Percentiles rank a stretch among this genome's conserved stretches.
Evolutionary conservation across 2,113 vertebrate genomes (phyloP).

Genomic region (Phycodurus eques): DNA sequence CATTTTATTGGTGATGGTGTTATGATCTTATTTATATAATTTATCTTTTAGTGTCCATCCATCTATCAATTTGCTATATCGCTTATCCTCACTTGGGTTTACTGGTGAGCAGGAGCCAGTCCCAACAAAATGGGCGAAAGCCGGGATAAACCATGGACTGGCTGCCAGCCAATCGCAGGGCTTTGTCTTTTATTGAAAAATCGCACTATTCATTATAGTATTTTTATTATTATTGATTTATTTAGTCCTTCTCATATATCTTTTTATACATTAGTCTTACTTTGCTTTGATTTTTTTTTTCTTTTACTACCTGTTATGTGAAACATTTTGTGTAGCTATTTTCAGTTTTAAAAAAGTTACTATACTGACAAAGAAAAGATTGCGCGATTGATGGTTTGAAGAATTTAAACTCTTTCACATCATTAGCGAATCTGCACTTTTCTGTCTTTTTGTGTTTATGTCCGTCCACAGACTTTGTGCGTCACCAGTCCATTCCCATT

Average conservation of each 20-base stretch:
- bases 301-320: too few relatives aligned
- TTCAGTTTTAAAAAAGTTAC: neutral
- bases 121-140: neutral
- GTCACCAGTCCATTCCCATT: slow-evolving; percentile 89
- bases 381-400: neutral
- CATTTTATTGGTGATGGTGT: too few relatives aligned
- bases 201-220: neutral
- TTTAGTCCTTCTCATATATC: too few relatives aligned
- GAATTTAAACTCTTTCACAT: neutral
- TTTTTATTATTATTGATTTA: too few relatives aligned
- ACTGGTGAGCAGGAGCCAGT: neutral
- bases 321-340: neutral
- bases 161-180: too few relatives aligned
- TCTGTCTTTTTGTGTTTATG: slow-evolving; percentile 17
- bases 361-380: neutral
- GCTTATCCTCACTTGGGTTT: neutral
- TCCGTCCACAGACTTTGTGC: slow-evolving; percentile 85
- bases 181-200: neutral
- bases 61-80: too few relatives aligned
- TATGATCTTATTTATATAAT: too few relatives aligned
- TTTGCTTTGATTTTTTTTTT: too few relatives aligned
- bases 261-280: too few relatives aligned
- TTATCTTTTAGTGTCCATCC: too few relatives aligned
- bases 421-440: neutral
- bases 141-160: too few relatives aligned